Evolutionary conservation across 1,140 invertebrate species (phyloP).

Genomic region (Octopus sinensis): DNA sequence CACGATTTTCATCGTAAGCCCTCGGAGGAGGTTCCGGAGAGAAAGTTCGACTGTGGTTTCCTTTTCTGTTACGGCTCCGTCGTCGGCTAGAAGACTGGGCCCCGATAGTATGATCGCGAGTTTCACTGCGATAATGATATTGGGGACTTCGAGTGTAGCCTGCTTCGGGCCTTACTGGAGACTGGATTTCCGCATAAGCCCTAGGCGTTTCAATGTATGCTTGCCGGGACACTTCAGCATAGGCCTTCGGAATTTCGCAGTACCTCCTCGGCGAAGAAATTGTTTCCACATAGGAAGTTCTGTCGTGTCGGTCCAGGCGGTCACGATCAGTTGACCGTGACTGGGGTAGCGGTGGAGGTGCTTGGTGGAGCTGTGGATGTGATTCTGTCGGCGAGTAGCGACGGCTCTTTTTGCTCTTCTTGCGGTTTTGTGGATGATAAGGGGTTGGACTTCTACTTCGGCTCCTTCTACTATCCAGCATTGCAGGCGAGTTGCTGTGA

Average conservation of each 20-base stretch:
- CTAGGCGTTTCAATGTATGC: constrained; percentile 32
- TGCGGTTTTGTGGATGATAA: constrained; percentile 26
- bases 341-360: constrained; percentile 5
- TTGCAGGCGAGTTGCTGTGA: constrained; percentile 40
- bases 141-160: neutral
- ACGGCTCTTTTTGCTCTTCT: constrained; percentile 35
- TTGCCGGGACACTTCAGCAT: constrained; percentile 17
- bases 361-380: constrained; percentile 8
- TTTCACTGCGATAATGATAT: neutral
- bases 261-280: constrained; percentile 10
- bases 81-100: neutral
- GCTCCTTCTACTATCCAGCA: constrained; percentile 15
- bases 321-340: neutral
- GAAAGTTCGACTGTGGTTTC: neutral
- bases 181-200: constrained; percentile 30
- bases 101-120: neutral
- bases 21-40: constrained; percentile 2
- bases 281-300: neutral
- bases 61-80: neutral
- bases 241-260: constrained; percentile 26
- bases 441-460: constrained; percentile 31
- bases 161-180: neutral
- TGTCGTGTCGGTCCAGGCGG: neutral
- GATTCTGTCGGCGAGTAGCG: constrained; percentile 35
- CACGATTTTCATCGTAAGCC: neutral